Base-by-base conservation (phyloP, 2,797 vertebrate genomes). In the Lophius americanus region DNA sequence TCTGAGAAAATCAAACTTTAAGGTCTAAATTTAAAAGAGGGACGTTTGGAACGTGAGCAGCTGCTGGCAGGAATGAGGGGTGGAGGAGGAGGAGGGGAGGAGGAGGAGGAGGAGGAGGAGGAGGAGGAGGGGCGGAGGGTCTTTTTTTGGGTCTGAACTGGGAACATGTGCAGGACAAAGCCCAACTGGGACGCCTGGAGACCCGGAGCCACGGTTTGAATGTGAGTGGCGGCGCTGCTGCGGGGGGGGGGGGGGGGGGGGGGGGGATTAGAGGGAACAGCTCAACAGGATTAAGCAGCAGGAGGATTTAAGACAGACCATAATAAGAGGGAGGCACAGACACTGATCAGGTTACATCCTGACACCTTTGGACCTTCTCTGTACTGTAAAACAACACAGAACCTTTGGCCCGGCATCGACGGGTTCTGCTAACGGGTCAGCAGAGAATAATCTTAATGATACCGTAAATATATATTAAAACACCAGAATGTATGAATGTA, bases 211-310 rank as follows among this genome's bases (percentile, higher is more conserved):
- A 49, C 0, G 23, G 42, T 23, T 37, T 37, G 39, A 51, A 9
- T 4, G n/a, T 48, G 46, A 38, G 33, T 51, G 79, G 72, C n/a
- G 53, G 59, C 67, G 0, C 61, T 73, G 65, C 51, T 62, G 67
- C 41, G 66, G 77, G n/a, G 13, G 61, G 11, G 1, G 54, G 12
- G 68, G 66, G 77, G n/a, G 13, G 61, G 11, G 1, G 54, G 12
- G 68, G 60, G 76, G 77, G 76, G 84, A 84, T 88, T 81, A 86
- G 59, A 68, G 70, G 14, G 60, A 78, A 85, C 73, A 81, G 75
- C 80, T 78, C 58, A 0, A 44, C 70, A 58, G 78, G 87, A 68
- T 90, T 85, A 85, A 69, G 77, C 70, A 55, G 37, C 61, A 58
- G 7, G 55, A 59, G 74, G 61, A 81, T 85, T 82, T 78, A 82